Evolutionary conservation across 2,888 invertebrate genomes (phyloP).

Genomic region (Apodemia mormo): DNA sequence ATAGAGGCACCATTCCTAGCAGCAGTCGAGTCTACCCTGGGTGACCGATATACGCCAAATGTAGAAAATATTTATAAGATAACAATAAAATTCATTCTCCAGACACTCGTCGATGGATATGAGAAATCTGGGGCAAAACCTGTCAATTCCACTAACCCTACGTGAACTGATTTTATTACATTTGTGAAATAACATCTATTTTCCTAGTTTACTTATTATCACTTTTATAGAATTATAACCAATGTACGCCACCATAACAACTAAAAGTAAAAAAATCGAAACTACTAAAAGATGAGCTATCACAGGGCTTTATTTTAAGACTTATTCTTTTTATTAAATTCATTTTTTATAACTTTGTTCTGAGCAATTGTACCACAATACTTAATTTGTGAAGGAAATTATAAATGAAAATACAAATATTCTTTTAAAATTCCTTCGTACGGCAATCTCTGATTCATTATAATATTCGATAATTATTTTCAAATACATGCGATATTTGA

Average conservation of each 20-base stretch:
- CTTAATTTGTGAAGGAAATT: too few relatives aligned
- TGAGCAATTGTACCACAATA: too few relatives aligned
- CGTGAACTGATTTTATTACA: conserved; percentile 44
- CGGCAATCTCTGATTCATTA: too few relatives aligned
- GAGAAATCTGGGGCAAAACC: conserved; percentile 70
- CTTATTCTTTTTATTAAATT: not conserved
- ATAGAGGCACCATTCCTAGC: conserved; percentile 94
- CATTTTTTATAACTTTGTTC: too few relatives aligned
- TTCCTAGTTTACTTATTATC: conserved; percentile 7
- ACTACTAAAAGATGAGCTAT: not conserved
- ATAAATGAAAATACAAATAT: too few relatives aligned
- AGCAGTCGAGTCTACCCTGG: conserved; percentile 92
- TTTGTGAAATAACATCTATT: conserved; percentile 12
- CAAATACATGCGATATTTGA: too few relatives aligned
- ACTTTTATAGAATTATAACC: not conserved
- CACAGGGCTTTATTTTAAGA: not conserved
- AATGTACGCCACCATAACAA: not conserved
- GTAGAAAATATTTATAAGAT: conserved; percentile 95
- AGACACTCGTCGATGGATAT: conserved; percentile 91
- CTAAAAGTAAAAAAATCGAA: not conserved
- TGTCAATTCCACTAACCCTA: conserved; percentile 45
- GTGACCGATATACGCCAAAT: conserved; percentile 94
- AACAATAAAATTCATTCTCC: conserved; percentile 94
- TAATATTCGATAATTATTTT: too few relatives aligned
- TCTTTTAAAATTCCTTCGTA: too few relatives aligned